Base-by-base conservation (phyloP, 2,888 invertebrate species). In the Lymantria dispar region DNA sequence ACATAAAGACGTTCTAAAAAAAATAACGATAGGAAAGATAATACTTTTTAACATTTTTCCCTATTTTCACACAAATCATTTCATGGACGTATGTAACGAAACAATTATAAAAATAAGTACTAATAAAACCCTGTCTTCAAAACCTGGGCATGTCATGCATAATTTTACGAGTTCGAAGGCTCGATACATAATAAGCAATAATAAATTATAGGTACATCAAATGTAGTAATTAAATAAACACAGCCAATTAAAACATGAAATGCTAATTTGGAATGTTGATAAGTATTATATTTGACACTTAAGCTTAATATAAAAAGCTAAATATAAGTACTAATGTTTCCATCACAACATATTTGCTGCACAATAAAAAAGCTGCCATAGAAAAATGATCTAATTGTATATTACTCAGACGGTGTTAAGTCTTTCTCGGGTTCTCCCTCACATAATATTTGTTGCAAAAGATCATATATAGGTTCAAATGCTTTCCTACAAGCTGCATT, bases 401-500 rank as follows among this genome's bases (percentile, higher is more conserved):
- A 45, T 80, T 92, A 95, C 90, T 95, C 95, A 39, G 95, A 95
- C 54, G 94, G 94, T 62, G 95, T 94, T 67, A 95, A 91, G 83
- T 95, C 94, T 80, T 94, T 94, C 85, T 95, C 95, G 39, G 93
- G 92, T 85, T 95, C 95, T 48, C 94, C 95, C 86, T 96, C 96
- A 69, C 92, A 93, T 48, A 97, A 87, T 69, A 97, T 93, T 83
- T 96, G 96, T 58, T 94, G 92, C 14, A 97, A 87, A 58, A 97
- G 91, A 82, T 97, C 96, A 80, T 96, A 94, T 45, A 97, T 94
- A 14, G 96, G 96, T 84, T 96, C 96, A 82, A 97, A 97, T 9
- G 96, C 95, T 85, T 97, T 97, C 73, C 94, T 93, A 82, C 97
- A 97, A 48, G 98, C 98, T 45, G 95, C 93, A 84, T 96, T 96